Base-by-base conservation (phyloP, 2,113 vertebrate species). In the Phainopepla nitens region DNA sequence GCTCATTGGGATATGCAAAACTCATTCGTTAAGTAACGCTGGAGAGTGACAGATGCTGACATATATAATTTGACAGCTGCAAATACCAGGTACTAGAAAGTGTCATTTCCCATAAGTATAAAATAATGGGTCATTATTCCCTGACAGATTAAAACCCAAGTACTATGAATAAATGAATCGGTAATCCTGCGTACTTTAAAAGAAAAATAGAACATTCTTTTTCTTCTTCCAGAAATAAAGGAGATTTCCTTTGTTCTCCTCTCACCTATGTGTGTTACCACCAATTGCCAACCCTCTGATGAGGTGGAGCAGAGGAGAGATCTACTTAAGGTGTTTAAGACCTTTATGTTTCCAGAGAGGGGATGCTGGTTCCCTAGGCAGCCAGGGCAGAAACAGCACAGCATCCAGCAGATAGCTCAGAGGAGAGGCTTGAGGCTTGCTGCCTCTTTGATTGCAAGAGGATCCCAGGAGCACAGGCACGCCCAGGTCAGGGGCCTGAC, bases 61-160 rank as follows among this genome's bases (percentile, higher is more conserved):
- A 96, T 78, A 83, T 92, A 57, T 83, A 77, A 96, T 94, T 93
- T 97, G 97, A 93, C 97, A 97, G 93, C 95, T 97, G 96, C 87
- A 71, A 64, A 58, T 92, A 94, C 77, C 86, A 87, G 96, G 92
- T 96, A 96, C 85, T 95, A 92, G 79, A 96, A 97, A 95, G 96
- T 94, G 91, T 95, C 91, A 88, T 95, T 97, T 97, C 92, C 95
- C 96, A 87, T 95, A 92, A 95, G 96, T 91, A 88, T 96, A 96
- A 97, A 96, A 97, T 94, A 96, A 96, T 96, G 92, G 92, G 58
- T 87, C 94, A 93, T 96, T 97, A 96, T 95, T 97, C 84, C 75
- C 72, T 95, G 94, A 94, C 94, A 97, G 92, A 95, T 94, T 95
- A 94, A 94, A 97, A 97, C 90, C 83, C 56, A 89, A 95, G 82